phyloP scores from a whole-genome alignment of 2,113 vertebrate genomes.

The Cheirogaleus medius region DNA sequence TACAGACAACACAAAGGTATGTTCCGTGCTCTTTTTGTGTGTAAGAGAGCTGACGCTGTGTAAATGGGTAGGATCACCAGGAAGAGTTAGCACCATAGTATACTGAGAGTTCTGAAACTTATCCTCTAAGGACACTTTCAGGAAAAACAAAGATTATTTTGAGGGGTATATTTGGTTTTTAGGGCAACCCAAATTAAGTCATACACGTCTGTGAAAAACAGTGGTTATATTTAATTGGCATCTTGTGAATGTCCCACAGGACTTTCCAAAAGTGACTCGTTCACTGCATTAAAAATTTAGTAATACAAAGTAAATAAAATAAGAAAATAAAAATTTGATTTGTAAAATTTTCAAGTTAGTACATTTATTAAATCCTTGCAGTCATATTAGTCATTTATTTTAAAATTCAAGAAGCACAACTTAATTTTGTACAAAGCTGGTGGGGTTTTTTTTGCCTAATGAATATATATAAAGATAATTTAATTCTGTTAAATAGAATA shows the following conservation, averaged over 20 bases:
- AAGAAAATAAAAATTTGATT: background rate
- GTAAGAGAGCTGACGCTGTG: background rate
- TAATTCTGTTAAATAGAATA: background rate
- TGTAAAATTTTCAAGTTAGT: constrained; percentile 22
- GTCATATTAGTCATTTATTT: background rate
- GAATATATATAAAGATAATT: background rate
- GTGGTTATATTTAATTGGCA: background rate
- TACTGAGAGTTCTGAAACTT: background rate
- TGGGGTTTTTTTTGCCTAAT: background rate
- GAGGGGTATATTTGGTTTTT: background rate
- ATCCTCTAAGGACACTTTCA: background rate
- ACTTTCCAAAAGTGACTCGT: background rate
- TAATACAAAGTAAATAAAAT: background rate
- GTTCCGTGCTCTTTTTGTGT: background rate
- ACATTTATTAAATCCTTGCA: background rate
- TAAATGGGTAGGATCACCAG: background rate
- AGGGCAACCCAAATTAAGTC: background rate
- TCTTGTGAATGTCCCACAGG: background rate
- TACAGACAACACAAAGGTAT: background rate
- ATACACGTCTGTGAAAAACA: background rate
- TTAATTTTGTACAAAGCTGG: background rate
- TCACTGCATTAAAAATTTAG: background rate
- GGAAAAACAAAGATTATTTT: background rate
- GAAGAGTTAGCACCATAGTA: background rate
- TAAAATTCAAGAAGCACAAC: background rate